Evolutionary conservation across 2,888 invertebrate genomes (phyloP).

Genomic region (Nephrocerus scutellatus): DNA sequence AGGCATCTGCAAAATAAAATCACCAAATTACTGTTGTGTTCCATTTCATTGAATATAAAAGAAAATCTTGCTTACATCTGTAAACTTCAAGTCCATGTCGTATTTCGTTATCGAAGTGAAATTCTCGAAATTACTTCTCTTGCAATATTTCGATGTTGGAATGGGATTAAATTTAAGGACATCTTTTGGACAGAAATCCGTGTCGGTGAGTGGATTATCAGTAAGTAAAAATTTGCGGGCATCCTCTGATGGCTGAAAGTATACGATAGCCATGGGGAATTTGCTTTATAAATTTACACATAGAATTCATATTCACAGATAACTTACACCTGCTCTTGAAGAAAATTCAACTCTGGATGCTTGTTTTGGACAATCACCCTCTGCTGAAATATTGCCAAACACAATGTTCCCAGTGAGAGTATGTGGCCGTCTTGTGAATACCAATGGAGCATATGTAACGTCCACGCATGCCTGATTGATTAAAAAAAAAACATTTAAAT

Average conservation of each 20-base stretch:
- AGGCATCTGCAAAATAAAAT: constrained; percentile 36
- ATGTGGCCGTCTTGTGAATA: constrained; percentile 45
- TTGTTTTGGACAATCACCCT: constrained; percentile 34
- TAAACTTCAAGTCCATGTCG: constrained; percentile 40
- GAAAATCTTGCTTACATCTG: constrained; percentile 31
- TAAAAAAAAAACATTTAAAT: constrained; percentile 4
- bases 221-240: constrained; percentile 40
- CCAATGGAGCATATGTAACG: constrained; percentile 42
- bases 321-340: constrained; percentile 42
- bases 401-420: constrained; percentile 38
- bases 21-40: not conserved
- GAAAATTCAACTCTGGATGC: constrained; percentile 38
- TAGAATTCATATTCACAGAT: not conserved
- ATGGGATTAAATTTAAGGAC: constrained; percentile 46
- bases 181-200: constrained; percentile 44
- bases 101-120: constrained; percentile 45
- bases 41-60: not conserved
- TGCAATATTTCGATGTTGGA: constrained; percentile 45
- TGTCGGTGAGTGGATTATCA: constrained; percentile 39
- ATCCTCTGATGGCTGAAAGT: constrained; percentile 40
- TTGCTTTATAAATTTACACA: not conserved
- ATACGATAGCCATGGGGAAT: not conserved
- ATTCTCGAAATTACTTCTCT: constrained; percentile 43
- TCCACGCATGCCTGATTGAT: constrained; percentile 40
- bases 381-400: constrained; percentile 37